Base-by-base conservation (phyloP, 1,140 invertebrate genomes). In the Orius laevigatus region DNA sequence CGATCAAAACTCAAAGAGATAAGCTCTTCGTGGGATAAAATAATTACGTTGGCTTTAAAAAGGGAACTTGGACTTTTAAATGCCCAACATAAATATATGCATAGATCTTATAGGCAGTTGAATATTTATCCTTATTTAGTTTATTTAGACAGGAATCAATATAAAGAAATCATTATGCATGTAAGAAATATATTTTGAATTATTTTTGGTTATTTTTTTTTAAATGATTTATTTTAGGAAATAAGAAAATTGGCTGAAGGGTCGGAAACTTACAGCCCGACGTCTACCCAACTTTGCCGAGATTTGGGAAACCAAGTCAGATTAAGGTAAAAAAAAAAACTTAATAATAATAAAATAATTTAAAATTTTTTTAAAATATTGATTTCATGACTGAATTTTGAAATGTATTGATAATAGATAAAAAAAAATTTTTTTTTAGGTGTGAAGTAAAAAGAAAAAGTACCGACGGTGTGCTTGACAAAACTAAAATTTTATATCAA, bases 261-360 rank as follows among this genome's bases (percentile, higher is more conserved):
- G 2, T 88, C 84, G 0, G 82, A 88, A 58, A 75, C 74, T 0
- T 91, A 78, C 61, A 89, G 84, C 63, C 78, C 78, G 0, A 73
- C 74, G 2, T 64, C 80, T 2, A 67, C 63, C 42, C 58, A 70
- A 32, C 62, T 91, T 9, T 76, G 81, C 57, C 64, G 66, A 52
- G 66, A 74, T n/a, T 59, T 91, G 1, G 86, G 86, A 15, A 59
- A 63, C n/a, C 71, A 76, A 62, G 77, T 84, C 15, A 76, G 71
- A 59, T 47, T 40, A 31, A 15, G 15, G 15, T 43, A n/a, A 15
- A 43, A 15, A 43, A 43, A n/a, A 15, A 25, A n/a, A 11, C n/a
- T 14, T 5, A 11, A 4, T n/a, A 19, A 18, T n/a, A n/a, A 43
- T 19, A 11, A 9, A 14, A 3, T 53, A 41, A 14, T 34, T 34